phyloP scores from a whole-genome alignment of 2,797 vertebrate species.

The Serranus cabrilla region DNA sequence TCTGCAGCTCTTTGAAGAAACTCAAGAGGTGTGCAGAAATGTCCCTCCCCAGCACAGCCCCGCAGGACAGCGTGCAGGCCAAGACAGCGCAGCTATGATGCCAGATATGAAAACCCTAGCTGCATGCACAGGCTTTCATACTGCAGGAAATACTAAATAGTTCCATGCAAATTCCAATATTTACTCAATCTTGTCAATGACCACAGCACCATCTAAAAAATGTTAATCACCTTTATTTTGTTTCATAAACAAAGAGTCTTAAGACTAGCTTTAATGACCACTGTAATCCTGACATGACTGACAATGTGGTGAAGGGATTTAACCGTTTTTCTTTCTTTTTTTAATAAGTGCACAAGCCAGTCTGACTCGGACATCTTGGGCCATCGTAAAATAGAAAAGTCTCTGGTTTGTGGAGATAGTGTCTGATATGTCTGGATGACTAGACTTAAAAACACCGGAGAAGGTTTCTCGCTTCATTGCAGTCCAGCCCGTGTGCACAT shows the following conservation, averaged over 20 bases:
- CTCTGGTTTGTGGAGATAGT: constrained; percentile 70
- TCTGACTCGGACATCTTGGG: constrained; percentile 85
- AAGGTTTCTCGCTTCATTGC: constrained; percentile 88
- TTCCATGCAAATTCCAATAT: not conserved
- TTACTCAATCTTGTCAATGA: constrained; percentile 47
- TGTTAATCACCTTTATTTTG: constrained; percentile 82
- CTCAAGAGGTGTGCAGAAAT: constrained; percentile 79
- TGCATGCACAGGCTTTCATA: constrained; percentile 3
- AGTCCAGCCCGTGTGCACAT: constrained; percentile 82
- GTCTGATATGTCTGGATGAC: constrained; percentile 71
- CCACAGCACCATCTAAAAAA: constrained; percentile 78
- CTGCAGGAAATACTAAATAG: not conserved
- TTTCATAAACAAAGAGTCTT: constrained; percentile 86
- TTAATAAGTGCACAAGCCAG: constrained; percentile 88
- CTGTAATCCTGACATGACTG: constrained; percentile 71
- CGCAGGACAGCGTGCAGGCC: constrained; percentile 55
- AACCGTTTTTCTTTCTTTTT: constrained; percentile 68
- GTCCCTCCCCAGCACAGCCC: constrained; percentile 64
- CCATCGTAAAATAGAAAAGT: constrained; percentile 93
- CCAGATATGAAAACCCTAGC: constrained; percentile 25
- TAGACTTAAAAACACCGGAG: constrained; percentile 80
- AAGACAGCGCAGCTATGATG: constrained; percentile 39
- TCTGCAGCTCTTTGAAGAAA: constrained; percentile 82
- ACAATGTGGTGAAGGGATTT: constrained; percentile 62
- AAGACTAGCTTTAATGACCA: constrained; percentile 87